Percentiles rank a stretch among this genome's conserved stretches.
Conservation (phyloP, 2,797 vertebrate species). For the Enteromius mattozi region DNA sequence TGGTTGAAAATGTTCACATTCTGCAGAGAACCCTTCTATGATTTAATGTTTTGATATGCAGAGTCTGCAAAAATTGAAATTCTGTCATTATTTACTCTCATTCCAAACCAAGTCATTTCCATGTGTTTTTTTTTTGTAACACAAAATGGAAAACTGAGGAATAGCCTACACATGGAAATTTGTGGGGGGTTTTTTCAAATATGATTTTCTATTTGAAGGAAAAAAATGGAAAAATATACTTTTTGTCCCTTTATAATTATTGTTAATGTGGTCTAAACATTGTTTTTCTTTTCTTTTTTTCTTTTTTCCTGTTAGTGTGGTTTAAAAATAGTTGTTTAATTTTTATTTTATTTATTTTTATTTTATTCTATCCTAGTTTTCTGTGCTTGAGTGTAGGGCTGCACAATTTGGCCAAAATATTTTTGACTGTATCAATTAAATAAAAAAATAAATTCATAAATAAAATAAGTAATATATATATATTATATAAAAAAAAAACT, state of each 20-base stretch:
- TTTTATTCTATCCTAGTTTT: neutral
- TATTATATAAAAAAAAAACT: no score
- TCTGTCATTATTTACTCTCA: neutral
- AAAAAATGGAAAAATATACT: neutral
- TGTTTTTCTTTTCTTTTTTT: no score
- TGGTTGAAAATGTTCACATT: neutral
- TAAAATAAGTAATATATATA: neutral
- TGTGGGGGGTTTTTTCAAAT: no score
- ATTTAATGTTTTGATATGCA: neutral
- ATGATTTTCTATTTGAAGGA: neutral
- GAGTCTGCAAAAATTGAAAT: neutral
- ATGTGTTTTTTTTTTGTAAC: no score
- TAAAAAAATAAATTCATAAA: neutral
- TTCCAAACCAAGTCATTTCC: neutral
- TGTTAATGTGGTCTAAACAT: neutral
- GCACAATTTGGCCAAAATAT: neutral
- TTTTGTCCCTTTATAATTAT: neutral
- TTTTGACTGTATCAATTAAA: neutral
- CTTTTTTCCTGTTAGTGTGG: no score
- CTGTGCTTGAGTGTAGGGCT: neutral
- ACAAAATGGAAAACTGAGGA: neutral
- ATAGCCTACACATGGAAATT: neutral
- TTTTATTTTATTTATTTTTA: neutral
- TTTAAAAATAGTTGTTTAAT: no score
- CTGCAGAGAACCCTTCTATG: neutral